A percentile compares a stretch with the other conserved stretches of the same genome.
Evolutionary conservation across 2,113 vertebrate species (phyloP).

Genomic region (Bombycilla garrulus): DNA sequence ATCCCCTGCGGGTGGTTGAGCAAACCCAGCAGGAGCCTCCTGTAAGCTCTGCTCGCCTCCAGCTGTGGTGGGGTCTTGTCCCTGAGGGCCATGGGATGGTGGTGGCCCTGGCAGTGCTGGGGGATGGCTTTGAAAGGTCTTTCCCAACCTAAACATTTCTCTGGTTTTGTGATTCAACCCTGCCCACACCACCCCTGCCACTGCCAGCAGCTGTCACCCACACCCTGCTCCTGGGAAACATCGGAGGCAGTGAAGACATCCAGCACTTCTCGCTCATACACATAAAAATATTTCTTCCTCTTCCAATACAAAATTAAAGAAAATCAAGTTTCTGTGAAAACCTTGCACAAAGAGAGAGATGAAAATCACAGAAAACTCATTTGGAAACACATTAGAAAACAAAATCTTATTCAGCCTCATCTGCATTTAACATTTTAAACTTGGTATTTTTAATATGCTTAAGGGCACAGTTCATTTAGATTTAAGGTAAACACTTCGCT

Average conservation of each 20-base stretch:
- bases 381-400: background rate
- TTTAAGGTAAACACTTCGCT: constrained; percentile 25
- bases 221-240: background rate
- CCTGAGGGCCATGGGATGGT: no score
- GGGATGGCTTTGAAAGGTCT: background rate
- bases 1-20: background rate
- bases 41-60: background rate
- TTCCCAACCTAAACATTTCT: background rate
- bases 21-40: background rate
- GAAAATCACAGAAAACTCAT: background rate
- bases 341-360: background rate
- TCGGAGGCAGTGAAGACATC: rapidly evolving
- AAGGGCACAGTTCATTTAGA: constrained; percentile 3
- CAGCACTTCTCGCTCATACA: background rate
- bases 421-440: constrained; percentile 10
- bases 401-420: background rate
- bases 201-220: background rate
- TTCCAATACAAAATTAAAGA: background rate
- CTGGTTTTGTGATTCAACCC: background rate
- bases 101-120: no score
- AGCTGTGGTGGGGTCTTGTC: rapidly evolving
- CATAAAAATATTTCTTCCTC: background rate
- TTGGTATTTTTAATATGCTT: background rate
- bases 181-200: background rate
- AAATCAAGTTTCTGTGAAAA: background rate